Evolutionary conservation across 2,797 vertebrate genomes (phyloP).

Genomic region (Artibeus lituratus): DNA sequence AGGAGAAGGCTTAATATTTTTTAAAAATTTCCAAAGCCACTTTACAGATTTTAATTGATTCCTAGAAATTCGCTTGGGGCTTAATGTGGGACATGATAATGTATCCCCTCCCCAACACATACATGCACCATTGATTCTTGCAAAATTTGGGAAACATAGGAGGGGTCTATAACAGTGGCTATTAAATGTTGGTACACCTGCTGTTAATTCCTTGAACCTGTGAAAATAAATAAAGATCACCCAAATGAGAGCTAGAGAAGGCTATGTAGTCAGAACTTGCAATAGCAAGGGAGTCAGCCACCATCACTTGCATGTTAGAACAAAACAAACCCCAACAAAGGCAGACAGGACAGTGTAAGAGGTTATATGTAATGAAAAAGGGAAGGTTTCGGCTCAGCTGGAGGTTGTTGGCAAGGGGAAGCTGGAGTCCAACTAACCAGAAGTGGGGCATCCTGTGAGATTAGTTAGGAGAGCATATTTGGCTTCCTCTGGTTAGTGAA

Average conservation of each 20-base stretch:
- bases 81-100: neutral
- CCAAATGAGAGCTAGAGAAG: neutral
- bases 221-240: neutral
- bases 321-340: neutral
- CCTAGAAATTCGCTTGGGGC: neutral
- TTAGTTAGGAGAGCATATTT: neutral
- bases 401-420: neutral
- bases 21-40: no score
- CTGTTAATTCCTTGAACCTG: neutral
- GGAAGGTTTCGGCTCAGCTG: neutral
- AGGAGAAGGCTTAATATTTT: neutral
- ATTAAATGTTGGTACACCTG: neutral
- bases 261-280: neutral
- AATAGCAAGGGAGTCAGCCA: neutral
- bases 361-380: neutral
- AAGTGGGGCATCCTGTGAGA: neutral
- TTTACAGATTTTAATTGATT: neutral
- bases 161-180: neutral
- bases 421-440: neutral
- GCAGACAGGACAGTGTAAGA: neutral
- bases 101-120: neutral
- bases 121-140: neutral
- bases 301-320: neutral
- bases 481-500: neutral
- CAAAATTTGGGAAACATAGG: neutral